Conservation (phyloP, 2,113 vertebrate species). For the Limnothrissa miodon region DNA sequence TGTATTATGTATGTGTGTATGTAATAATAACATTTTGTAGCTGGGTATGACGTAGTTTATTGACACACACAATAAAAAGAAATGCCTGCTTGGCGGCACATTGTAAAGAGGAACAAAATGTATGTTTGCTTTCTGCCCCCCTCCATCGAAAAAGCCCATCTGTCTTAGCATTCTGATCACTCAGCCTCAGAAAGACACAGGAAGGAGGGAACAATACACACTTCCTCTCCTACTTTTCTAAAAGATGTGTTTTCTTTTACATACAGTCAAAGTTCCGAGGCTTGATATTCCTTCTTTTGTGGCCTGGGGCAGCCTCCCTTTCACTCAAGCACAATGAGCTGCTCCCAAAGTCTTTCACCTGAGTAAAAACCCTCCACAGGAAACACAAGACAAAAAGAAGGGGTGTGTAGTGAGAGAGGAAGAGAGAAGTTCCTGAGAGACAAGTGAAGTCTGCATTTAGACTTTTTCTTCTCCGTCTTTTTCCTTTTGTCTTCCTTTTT, state of each 20-base stretch:
- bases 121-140: slow-evolving; percentile 48
- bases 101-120: slow-evolving; percentile 29
- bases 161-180: slow-evolving; percentile 38
- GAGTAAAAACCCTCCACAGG: slow-evolving; percentile 55
- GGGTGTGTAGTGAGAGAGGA: slow-evolving; percentile 36
- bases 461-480: neutral
- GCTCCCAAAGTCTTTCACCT: slow-evolving; percentile 68
- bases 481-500: slow-evolving; percentile 26
- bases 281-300: slow-evolving; percentile 70
- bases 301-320: slow-evolving; percentile 65
- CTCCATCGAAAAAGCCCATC: slow-evolving; percentile 44
- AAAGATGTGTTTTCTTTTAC: slow-evolving; percentile 62
- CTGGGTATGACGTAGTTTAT: neutral
- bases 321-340: slow-evolving; percentile 67
- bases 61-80: neutral
- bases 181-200: slow-evolving; percentile 67
- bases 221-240: slow-evolving; percentile 67
- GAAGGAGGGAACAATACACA: slow-evolving; percentile 71
- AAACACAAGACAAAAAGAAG: slow-evolving; percentile 49
- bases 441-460: slow-evolving; percentile 19
- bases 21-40: neutral
- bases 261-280: slow-evolving; percentile 71
- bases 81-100: neutral
- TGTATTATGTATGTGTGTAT: neutral
- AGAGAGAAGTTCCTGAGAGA: slow-evolving; percentile 13